Base-by-base conservation (phyloP, 2,888 invertebrate species). In the Sycophila texana region DNA sequence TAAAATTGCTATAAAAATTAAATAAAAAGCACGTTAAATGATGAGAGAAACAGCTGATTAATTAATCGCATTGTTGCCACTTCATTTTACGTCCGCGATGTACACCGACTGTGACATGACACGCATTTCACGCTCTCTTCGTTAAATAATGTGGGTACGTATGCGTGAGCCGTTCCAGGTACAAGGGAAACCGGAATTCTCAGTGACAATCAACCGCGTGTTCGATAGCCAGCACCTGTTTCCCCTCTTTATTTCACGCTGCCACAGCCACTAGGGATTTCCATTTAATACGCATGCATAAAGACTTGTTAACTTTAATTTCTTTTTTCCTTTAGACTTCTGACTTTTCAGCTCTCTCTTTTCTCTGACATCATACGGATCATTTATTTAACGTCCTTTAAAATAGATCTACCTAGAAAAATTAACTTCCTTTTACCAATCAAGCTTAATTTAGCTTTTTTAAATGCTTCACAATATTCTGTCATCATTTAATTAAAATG, bases 61-160 rank as follows among this genome's bases (percentile, higher is more conserved):
- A 88, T 88, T 86, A 86, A 85, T 85, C 83, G 84, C 85, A 86
- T 87, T 87, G 87, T 87, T 86, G 83, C 83, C 47, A 78, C 81
- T 83, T 83, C 83, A 84, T 84, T 84, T 39, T 39, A 39, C 39
- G 39, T 39, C 82, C 81, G 12, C 63, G 63, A 82, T 77, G 60
- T 30, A 30, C 20, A 14, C 55, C 58, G 13, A 47, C 51, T 14
- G 13, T 53, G 18, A 16, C 26, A 26, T 51, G 51, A 10, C 55
- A 53, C 60, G 61, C 72, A 72, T 61, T 53, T 61, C 53, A 60
- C 70, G 49, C 55, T 68, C 75, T 60, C 63, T 7, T 58, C 39
- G 10, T 10, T 10, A 39, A 39, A 39, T 39, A 39, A 20, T 13
- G 10, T 18, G 58, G 51, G 57, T 68, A 18, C 39, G 51, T 71